A percentile compares a stretch with the other conserved stretches of the same genome.
phyloP scores from a whole-genome alignment of 1,140 invertebrate genomes.

The Diorhabda carinulata region DNA sequence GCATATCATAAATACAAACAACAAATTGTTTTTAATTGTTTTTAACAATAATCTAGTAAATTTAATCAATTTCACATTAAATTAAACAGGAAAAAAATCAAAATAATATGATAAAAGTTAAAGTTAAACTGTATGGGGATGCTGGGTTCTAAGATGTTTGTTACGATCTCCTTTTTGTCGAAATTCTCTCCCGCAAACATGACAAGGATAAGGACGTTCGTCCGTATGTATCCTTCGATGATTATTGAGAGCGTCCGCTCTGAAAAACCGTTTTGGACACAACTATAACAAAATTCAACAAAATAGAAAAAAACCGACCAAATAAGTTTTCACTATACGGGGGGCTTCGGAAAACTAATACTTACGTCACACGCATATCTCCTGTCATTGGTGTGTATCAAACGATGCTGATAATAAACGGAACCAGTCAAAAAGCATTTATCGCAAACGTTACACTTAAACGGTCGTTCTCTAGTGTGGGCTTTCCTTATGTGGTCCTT shows the following conservation, averaged over 20 bases:
- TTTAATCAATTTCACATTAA: neutral
- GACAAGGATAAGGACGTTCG: constrained; percentile 65
- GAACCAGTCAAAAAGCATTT: constrained; percentile 71
- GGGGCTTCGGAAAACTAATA: neutral
- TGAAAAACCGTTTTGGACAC: constrained; percentile 57
- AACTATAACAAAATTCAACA: constrained; percentile 31
- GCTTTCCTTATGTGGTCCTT: constrained; percentile 64
- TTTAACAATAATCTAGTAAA: too few relatives aligned
- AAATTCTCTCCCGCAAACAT: constrained; percentile 62
- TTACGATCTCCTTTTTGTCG: constrained; percentile 59
- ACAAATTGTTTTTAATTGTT: too few relatives aligned
- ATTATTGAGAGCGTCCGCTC: constrained; percentile 56
- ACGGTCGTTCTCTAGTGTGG: constrained; percentile 67
- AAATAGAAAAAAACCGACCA: neutral
- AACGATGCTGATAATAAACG: constrained; percentile 67
- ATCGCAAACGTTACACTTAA: constrained; percentile 65
- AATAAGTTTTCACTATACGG: too few relatives aligned
- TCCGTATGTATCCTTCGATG: constrained; percentile 65
- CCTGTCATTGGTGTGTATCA: constrained; percentile 77
- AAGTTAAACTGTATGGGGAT: constrained; percentile 38
- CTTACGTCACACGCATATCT: constrained; percentile 68
- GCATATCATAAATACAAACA: too few relatives aligned
- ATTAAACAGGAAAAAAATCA: neutral
- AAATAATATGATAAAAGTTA: neutral
- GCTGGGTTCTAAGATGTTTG: constrained; percentile 57